These are phyloP conservation scores for Hirtodrosophila histrioides DNA, from an alignment of 2,888 invertebrate genomes.

Conservation along the genomic window DNA sequence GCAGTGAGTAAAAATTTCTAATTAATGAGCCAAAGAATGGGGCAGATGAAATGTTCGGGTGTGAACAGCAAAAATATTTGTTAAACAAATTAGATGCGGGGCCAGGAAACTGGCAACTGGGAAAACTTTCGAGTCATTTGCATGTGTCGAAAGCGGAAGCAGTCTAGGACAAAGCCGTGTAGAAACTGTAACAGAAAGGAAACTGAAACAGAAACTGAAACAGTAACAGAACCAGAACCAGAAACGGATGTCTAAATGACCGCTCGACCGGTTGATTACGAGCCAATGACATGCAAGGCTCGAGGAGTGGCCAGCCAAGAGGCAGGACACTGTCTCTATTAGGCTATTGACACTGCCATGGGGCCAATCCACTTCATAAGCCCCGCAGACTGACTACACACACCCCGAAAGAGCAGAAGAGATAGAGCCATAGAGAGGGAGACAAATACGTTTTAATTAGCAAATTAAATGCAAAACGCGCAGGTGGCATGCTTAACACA, in stretches of 20 bases:
- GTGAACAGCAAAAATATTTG: slow-evolving; percentile 58
- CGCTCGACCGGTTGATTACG: slow-evolving; percentile 48
- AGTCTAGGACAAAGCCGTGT: slow-evolving; percentile 1
- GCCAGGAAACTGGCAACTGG: slow-evolving; percentile 1
- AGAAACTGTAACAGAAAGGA: slow-evolving; percentile 4
- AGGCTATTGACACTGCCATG: slow-evolving; percentile 49
- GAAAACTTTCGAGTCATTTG: slow-evolving; percentile 49
- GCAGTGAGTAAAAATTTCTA: slow-evolving; percentile 51
- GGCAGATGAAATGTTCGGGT: slow-evolving; percentile 10
- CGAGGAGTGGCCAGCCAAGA: slow-evolving; percentile 46
- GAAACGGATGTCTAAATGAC: slow-evolving; percentile 40
- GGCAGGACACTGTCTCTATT: slow-evolving; percentile 18
- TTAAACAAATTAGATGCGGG: slow-evolving; percentile 59
- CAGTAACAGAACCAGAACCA: slow-evolving; percentile 10
- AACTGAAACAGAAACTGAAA: background rate
- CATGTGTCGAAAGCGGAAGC: slow-evolving; percentile 41
- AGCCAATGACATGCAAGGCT: slow-evolving; percentile 61
- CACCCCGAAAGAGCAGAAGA: background rate
- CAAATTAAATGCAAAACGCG: slow-evolving; percentile 54
- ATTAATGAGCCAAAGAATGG: slow-evolving; percentile 49
- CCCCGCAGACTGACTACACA: background rate
- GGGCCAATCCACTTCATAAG: background rate
- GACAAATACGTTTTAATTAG: slow-evolving; percentile 59
- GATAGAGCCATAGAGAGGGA: background rate
- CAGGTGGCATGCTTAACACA: slow-evolving; percentile 1